These are phyloP conservation scores for Gymnocheta viridis DNA, from an alignment of 2,888 invertebrate species.

Conservation along the genomic window DNA sequence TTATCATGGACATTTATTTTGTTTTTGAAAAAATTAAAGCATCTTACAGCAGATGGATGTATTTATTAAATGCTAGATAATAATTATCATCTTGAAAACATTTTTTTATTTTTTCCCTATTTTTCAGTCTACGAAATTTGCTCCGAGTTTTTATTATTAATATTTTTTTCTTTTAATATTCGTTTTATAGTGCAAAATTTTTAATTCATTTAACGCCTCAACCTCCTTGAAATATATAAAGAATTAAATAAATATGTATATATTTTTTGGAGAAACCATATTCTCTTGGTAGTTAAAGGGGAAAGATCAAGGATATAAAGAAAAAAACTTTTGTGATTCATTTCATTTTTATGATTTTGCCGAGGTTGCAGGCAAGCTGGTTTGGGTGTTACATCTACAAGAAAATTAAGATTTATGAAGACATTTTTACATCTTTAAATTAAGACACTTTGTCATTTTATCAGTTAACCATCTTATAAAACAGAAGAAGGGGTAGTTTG, in stretches of 20 bases:
- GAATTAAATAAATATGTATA: neutral
- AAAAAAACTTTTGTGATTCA: constrained; percentile 20
- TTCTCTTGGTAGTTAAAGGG: neutral
- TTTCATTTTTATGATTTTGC: constrained; percentile 36
- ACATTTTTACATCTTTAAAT: constrained; percentile 59
- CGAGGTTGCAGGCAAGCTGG: constrained; percentile 34
- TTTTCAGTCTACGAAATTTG: too few species aligned
- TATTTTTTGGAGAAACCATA: too few species aligned
- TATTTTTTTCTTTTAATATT: neutral
- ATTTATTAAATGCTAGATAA: too few species aligned
- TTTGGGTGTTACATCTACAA: neutral
- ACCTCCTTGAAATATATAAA: constrained; percentile 19
- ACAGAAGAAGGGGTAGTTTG: constrained; percentile 25
- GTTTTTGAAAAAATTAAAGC: too few species aligned
- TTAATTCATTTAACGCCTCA: constrained; percentile 64
- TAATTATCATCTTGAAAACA: too few species aligned
- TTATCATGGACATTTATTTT: too few species aligned
- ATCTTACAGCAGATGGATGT: too few species aligned
- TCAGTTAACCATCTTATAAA: constrained; percentile 5
- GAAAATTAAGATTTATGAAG: constrained; percentile 66
- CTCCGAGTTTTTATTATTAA: too few species aligned
- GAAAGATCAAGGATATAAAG: neutral
- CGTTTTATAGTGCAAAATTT: constrained; percentile 35
- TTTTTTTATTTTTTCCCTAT: too few species aligned
- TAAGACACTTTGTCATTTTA: constrained; percentile 42